Conservation (phyloP, 2,113 vertebrate species). For the Agelaius tricolor region DNA sequence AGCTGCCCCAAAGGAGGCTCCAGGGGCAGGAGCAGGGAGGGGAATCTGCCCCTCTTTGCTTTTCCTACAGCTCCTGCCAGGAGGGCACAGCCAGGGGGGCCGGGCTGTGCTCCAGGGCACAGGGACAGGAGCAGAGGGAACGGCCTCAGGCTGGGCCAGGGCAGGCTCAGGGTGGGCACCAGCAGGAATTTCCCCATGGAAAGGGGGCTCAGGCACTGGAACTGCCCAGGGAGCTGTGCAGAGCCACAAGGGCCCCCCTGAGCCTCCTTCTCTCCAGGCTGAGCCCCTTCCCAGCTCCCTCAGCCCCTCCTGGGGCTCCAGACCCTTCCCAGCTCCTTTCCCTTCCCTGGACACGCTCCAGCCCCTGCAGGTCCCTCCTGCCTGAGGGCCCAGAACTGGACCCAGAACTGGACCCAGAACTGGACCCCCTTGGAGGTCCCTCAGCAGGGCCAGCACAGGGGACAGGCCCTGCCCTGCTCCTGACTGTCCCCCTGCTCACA, state of each 20-base stretch:
- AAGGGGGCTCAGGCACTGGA: neutral
- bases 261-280: neutral
- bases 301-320: neutral
- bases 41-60: neutral
- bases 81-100: too few species aligned
- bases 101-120: too few species aligned
- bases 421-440: neutral
- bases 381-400: neutral
- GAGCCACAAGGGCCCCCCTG: fast-evolving
- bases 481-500: neutral
- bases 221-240: neutral
- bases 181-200: neutral
- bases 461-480: neutral
- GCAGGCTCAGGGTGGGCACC: neutral
- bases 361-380: neutral
- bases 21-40: neutral
- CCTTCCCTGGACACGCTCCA: neutral
- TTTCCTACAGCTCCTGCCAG: too few species aligned
- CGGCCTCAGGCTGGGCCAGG: too few species aligned
- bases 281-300: neutral
- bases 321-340: fast-evolving
- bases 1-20: neutral
- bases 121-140: too few species aligned
- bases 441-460: neutral
- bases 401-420: neutral